A percentile compares a stretch with the other conserved stretches of the same genome.
Conservation (phyloP, 2,888 invertebrate genomes). For the Hirtodrosophila trivittata region DNA sequence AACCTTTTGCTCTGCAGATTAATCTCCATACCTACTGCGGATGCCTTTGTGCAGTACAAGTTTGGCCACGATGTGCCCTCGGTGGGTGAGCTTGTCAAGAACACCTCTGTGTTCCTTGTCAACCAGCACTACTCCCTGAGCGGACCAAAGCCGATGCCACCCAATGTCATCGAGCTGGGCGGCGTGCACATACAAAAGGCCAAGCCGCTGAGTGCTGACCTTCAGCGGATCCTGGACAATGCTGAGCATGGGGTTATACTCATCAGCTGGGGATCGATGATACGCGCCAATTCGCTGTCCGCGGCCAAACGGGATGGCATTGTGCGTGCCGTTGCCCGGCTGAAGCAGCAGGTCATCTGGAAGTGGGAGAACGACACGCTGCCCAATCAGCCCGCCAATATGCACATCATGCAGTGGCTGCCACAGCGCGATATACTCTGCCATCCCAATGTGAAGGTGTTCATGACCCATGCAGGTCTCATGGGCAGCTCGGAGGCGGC, state of each 20-base stretch:
- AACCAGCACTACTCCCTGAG: conserved; percentile 85
- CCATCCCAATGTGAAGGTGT: conserved; percentile 88
- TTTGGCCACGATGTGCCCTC: conserved; percentile 83
- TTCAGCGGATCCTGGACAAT: conserved; percentile 86
- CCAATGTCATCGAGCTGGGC: conserved; percentile 85
- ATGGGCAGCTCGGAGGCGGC: conserved; percentile 88
- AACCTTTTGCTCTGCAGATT: conserved; percentile 30
- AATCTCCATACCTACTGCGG: conserved; percentile 63
- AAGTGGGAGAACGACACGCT: conserved; percentile 88
- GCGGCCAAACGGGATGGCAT: conserved; percentile 85
- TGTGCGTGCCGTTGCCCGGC: conserved; percentile 85
- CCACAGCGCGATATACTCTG: conserved; percentile 90
- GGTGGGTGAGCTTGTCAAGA: conserved; percentile 84
- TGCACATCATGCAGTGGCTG: conserved; percentile 88
- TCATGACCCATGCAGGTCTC: conserved; percentile 90
- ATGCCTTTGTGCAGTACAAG: conserved; percentile 74
- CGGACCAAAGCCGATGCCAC: conserved; percentile 84
- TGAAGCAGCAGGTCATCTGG: conserved; percentile 88
- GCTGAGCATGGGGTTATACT: conserved; percentile 87
- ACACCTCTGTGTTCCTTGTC: conserved; percentile 84
- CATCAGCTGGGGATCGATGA: conserved; percentile 90
- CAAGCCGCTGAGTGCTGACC: conserved; percentile 83
- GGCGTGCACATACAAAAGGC: conserved; percentile 85
- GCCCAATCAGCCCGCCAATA: conserved; percentile 86
- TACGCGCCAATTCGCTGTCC: conserved; percentile 86